Evolutionary conservation across 2,797 vertebrate genomes (phyloP), one percentile per base, ranked within the genome.

Genomic region (Tadarida brasiliensis): DNA sequence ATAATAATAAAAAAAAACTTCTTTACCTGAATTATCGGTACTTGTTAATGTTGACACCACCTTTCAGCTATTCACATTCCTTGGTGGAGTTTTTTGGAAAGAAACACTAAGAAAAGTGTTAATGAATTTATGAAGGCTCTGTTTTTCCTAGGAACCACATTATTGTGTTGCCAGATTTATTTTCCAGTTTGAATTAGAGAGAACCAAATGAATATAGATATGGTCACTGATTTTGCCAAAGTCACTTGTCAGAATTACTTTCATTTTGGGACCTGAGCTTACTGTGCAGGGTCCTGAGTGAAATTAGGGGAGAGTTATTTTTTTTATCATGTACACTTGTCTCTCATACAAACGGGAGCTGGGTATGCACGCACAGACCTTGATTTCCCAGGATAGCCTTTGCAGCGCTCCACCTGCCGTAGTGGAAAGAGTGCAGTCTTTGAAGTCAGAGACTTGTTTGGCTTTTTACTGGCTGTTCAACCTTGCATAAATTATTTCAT

Each of bases 101-200:
- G 73, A 39, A 74, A 44, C 8, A 67, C 44, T 47, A 47, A 80
- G 51, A 82, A 54, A 91, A 96, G 35, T 73, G 11, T 61, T 47
- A 88, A 65, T 87, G 39, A 56, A 68, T 61, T 87, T 84, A 76
- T 49, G 54, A 87, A 54, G 49, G 51, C 44, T 89, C 33, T 80
- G 7, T 35, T 24, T 73, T 93, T 47, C 49, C 17, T 76, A 28
- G 59, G 11, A 87, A 51, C 26, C 17, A 51, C 44, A 83, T 54
- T 61, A 39, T 65, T 92, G 59, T 67, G 20, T 86, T 78, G 49
- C 24, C 35, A 92, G 33, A 39, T 82, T 95, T 90, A 74, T 68
- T 93, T 97, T 87, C 68, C 15, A 84, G 39, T 96, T 93, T 80
- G 33, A 76, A 80, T 87, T 77, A 77, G 87, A 96, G 26, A 67